Conservation (phyloP, 2,113 vertebrate genomes). For the Urocynchramus pylzowi region DNA sequence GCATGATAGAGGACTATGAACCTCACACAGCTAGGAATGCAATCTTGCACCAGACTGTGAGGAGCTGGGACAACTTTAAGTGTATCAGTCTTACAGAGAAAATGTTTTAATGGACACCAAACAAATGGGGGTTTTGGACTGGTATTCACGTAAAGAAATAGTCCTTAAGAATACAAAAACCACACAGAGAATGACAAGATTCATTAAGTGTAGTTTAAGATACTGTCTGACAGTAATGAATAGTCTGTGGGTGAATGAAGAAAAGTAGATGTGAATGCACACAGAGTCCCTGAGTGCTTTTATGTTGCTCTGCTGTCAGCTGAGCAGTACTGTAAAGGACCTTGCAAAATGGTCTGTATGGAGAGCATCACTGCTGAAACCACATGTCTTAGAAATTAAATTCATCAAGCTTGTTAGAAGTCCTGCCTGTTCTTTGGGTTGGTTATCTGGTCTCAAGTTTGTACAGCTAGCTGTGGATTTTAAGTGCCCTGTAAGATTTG, state of each 20-base stretch:
- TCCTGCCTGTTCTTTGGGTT: not conserved
- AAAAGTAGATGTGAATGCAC: not conserved
- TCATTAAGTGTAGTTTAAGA: not conserved
- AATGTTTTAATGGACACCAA: not conserved
- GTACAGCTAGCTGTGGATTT: not conserved
- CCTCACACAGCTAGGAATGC: not conserved
- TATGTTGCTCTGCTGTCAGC: not conserved
- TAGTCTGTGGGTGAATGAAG: not conserved
- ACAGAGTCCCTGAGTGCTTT: not conserved
- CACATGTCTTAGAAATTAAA: not conserved
- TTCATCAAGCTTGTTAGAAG: not conserved
- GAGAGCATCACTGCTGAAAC: not conserved
- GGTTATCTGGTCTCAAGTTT: not conserved
- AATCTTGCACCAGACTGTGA: not conserved
- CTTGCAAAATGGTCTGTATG: not conserved
- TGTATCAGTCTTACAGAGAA: not conserved
- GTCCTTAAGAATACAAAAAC: not conserved
- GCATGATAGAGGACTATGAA: not conserved
- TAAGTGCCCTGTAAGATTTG: not conserved
- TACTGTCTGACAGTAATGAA: not conserved
- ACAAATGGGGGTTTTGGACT: fast-evolving
- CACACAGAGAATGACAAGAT: not conserved
- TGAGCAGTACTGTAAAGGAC: not conserved
- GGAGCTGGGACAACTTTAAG: not conserved
- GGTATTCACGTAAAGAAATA: not conserved